Evolutionary conservation across 2,888 invertebrate species (phyloP).

Genomic region (Dorcus parallelipipedus): DNA sequence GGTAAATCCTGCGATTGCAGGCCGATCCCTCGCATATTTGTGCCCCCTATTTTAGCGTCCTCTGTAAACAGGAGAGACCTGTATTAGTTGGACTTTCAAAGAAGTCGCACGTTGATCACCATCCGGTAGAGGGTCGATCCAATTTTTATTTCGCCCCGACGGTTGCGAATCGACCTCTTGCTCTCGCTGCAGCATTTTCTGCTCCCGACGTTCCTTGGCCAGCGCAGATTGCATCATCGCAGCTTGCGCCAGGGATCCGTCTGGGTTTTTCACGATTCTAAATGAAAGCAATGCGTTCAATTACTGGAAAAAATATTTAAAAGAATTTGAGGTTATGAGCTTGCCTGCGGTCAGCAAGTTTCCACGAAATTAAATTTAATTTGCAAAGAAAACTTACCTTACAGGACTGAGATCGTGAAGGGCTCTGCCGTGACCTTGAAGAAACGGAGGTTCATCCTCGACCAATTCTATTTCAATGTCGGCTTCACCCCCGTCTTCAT

Average conservation of each 20-base stretch:
- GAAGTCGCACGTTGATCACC: conserved; percentile 40
- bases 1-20: conserved; percentile 87
- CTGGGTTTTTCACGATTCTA: conserved; percentile 96
- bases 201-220: conserved; percentile 93
- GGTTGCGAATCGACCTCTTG: conserved; percentile 85
- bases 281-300: background rate
- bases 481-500: conserved; percentile 91
- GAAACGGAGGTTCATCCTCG: conserved; percentile 97
- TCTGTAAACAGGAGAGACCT: conserved; percentile 10
- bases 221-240: conserved; percentile 99
- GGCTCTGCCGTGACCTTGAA: conserved; percentile 89
- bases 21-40: conserved; percentile 79
- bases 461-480: conserved; percentile 98
- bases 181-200: conserved; percentile 93
- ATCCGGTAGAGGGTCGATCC: conserved; percentile 95
- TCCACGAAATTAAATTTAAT: background rate
- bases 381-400: conserved; percentile 13
- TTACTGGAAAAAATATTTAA: too few relatives aligned
- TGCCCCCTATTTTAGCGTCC: conserved; percentile 15
- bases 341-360: background rate
- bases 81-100: background rate
- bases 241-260: conserved; percentile 96
- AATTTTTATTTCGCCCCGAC: conserved; percentile 83
- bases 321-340: too few relatives aligned
- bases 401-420: conserved; percentile 92